Evolutionary conservation across 2,797 vertebrate genomes (phyloP).

Genomic region (Acanthurus lineatus): DNA sequence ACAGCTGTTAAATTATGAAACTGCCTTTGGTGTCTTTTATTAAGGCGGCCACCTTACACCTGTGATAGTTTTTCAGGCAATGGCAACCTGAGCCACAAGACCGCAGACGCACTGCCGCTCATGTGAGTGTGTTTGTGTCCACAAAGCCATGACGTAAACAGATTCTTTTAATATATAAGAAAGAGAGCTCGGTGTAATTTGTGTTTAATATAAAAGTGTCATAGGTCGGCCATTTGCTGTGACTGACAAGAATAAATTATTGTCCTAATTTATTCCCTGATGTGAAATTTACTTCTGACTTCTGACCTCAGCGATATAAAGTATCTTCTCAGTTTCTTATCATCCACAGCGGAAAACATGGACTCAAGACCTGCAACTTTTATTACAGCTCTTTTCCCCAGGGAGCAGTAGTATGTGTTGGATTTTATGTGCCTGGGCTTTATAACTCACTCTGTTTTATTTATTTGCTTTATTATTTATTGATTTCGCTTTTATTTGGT

Average conservation of each 20-base stretch:
- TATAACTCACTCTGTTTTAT: conserved; percentile 34
- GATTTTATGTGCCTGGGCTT: conserved; percentile 22
- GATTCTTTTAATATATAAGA: conserved; percentile 11
- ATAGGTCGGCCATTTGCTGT: conserved; percentile 3
- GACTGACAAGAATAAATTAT: conserved; percentile 37
- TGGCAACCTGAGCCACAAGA: conserved; percentile 78
- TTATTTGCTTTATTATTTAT: conserved; percentile 62
- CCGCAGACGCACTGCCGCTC: conserved; percentile 53
- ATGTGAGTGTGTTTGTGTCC: conserved; percentile 25
- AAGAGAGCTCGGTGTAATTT: conserved; percentile 10
- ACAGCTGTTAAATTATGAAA: conserved; percentile 82
- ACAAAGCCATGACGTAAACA: conserved; percentile 50
- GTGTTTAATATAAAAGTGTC: conserved; percentile 26
- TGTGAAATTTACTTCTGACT: conserved; percentile 39
- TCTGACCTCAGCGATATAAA: conserved; percentile 34
- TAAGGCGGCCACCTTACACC: conserved; percentile 79
- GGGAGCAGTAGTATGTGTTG: conserved; percentile 26
- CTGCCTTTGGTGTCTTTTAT: conserved; percentile 71
- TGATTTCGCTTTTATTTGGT: conserved; percentile 42
- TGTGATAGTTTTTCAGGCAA: conserved; percentile 79
- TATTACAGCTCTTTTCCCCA: conserved; percentile 42
- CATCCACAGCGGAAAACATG: conserved; percentile 18
- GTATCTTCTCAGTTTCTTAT: conserved; percentile 24
- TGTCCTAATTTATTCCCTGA: conserved; percentile 29
- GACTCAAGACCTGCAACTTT: conserved; percentile 49